A percentile compares a stretch with the other conserved stretches of the same genome.
Conservation (phyloP, 1,140 invertebrate species). For the Drosophila pseudoananassae region DNA sequence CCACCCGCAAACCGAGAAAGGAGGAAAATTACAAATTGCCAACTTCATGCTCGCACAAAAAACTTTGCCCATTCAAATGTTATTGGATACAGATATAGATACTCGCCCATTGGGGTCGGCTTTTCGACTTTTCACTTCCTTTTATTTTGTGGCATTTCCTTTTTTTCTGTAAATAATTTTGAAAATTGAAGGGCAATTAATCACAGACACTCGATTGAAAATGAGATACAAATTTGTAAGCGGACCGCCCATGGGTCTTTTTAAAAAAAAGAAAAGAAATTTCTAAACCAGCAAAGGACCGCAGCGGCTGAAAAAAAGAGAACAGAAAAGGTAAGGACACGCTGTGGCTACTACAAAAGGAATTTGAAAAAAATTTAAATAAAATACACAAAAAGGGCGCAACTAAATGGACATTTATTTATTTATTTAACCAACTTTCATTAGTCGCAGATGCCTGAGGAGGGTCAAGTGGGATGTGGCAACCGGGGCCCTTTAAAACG, state of each 20-base stretch:
- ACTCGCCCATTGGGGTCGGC: constrained; percentile 43
- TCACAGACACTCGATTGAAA: constrained; percentile 73
- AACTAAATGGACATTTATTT: constrained; percentile 78
- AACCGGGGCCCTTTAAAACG: constrained; percentile 22
- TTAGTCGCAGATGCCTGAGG: constrained; percentile 48
- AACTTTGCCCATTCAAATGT: constrained; percentile 73
- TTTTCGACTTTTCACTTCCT: constrained; percentile 30
- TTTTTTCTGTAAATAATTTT: constrained; percentile 61
- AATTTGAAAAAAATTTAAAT: constrained; percentile 65
- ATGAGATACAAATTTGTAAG: constrained; percentile 74
- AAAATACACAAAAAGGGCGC: constrained; percentile 70
- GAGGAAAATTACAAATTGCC: constrained; percentile 64
- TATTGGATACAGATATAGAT: constrained; percentile 63
- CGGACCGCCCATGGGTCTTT: constrained; percentile 46
- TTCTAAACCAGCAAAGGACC: constrained; percentile 11
- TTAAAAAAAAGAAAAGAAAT: constrained; percentile 22
- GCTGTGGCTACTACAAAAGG: constrained; percentile 21
- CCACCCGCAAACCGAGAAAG: constrained; percentile 29
- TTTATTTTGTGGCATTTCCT: constrained; percentile 19
- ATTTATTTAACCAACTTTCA: constrained; percentile 79
- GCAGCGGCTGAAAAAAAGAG: not conserved
- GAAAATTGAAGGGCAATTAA: constrained; percentile 78
- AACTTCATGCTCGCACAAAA: constrained; percentile 31
- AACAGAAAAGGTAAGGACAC: constrained; percentile 33
- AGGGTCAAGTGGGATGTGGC: constrained; percentile 15